Evolutionary conservation across 1,140 invertebrate genomes (phyloP), one percentile per base, ranked within the genome.

Genomic region (Piezodorus guildinii): DNA sequence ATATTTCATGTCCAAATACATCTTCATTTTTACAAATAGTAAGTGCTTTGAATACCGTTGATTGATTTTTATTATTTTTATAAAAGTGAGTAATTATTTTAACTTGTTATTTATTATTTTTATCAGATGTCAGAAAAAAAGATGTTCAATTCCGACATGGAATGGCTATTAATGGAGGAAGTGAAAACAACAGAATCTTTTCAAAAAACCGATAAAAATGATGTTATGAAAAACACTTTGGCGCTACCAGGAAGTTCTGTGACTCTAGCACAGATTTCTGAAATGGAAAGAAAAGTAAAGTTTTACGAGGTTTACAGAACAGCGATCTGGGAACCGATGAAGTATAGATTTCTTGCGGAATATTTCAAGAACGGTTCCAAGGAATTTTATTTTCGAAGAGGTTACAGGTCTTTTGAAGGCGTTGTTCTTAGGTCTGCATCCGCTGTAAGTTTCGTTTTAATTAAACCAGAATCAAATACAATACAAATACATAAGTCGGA

Each of bases 291-390:
- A 16, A 21, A 10, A 25, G 52, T 56, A 10, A 23, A 19, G 15
- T 56, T 56, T 27, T 56, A 56, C 27, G 52, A 56, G 4, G 23
- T 56, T 19, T 56, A 56, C 15, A 27, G 52, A 25, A 56, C 23
- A 23, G 23, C 23, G 3, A 21, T 25, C 3, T 56, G 52, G 52
- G 23, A 19, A 56, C 17, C 17, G 6, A 23, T 56, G 21, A 21
- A 25, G 52, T 56, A 9, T 15, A 56, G 17, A 23, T 56, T 56
- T 6, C 17, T 56, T 15, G 27, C 52, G 5, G 23, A 23, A 2
- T 23, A 21, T 15, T 16, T 19, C 15, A 16, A 3, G 15, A 56
- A 23, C 4, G 17, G 17, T 4, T 21, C 17, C 3, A 39, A 39
- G 12, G 12, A 10, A 39, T 39, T 39, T 10, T 39, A 1, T 39